These are phyloP conservation scores for Megaceryle maxima DNA, from an alignment of 2,113 vertebrate genomes.

Conservation along the genomic window DNA sequence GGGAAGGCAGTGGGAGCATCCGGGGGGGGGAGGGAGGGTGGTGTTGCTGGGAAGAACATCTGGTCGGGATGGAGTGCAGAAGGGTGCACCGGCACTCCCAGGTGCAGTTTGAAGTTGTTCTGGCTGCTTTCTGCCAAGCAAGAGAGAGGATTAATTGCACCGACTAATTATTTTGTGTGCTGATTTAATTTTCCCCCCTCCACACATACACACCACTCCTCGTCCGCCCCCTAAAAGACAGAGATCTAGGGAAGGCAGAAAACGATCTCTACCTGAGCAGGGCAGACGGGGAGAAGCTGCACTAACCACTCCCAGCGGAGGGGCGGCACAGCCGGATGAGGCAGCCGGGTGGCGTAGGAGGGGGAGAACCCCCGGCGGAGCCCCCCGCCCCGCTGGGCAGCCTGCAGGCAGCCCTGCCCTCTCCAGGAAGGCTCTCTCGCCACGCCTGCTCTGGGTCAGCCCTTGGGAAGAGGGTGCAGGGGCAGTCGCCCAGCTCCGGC, in stretches of 20 bases:
- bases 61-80: background rate
- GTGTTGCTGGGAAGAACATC: background rate
- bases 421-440: background rate
- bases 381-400: background rate
- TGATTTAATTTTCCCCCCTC: background rate
- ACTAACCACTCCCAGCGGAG: background rate
- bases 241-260: background rate
- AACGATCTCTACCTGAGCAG: background rate
- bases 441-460: background rate
- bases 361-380: background rate
- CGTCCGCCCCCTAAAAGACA: background rate
- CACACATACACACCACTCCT: too few relatives aligned
- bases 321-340: background rate
- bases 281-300: background rate
- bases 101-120: background rate
- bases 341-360: background rate
- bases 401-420: background rate
- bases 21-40: too few relatives aligned
- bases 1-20: background rate
- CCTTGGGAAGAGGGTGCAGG: background rate
- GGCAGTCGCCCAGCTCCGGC: background rate
- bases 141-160: background rate
- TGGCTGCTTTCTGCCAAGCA: background rate
- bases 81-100: accelerated
- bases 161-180: background rate